Evolutionary conservation across 1,140 invertebrate species (phyloP).

Genomic region (Hylyphantes graminicola): DNA sequence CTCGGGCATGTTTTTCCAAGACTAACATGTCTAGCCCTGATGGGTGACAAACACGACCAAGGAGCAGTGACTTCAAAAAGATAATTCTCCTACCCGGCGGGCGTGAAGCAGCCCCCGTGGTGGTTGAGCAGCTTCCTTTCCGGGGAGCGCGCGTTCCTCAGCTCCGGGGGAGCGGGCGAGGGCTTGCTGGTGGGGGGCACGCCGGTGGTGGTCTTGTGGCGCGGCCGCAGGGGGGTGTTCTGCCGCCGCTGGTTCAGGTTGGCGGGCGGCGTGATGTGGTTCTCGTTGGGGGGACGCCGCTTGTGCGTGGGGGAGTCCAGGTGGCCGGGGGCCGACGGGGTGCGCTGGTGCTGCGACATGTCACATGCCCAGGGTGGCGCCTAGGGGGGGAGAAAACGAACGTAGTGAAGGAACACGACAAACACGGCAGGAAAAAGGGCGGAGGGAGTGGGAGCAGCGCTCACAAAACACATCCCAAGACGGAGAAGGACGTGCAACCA

Average conservation of each 20-base stretch:
- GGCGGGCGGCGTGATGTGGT: slow-evolving; percentile 39
- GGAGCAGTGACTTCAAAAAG: too few species aligned
- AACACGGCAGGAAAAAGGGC: too few species aligned
- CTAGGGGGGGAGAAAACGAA: too few species aligned
- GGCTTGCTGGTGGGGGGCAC: neutral
- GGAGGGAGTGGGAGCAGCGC: too few species aligned
- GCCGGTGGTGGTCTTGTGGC: too few species aligned
- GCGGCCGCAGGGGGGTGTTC: neutral
- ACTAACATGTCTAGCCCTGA: too few species aligned
- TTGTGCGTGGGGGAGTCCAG: slow-evolving; percentile 27
- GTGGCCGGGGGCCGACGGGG: too few species aligned
- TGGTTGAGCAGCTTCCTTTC: slow-evolving; percentile 21
- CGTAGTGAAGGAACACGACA: too few species aligned
- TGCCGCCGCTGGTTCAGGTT: slow-evolving; percentile 27
- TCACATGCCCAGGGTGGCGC: neutral
- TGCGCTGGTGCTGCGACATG: neutral
- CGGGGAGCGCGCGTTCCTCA: slow-evolving; percentile 20
- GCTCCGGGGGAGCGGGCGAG: neutral
- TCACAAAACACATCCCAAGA: too few species aligned
- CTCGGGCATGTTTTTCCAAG: too few species aligned
- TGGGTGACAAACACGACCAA: too few species aligned
- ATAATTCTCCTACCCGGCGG: neutral
- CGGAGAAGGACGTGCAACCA: too few species aligned
- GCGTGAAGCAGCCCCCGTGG: slow-evolving; percentile 40
- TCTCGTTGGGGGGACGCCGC: slow-evolving; percentile 24